These are phyloP conservation scores for Acanthiza pusilla DNA, from an alignment of 2,797 vertebrate genomes.

Conservation along the genomic window DNA sequence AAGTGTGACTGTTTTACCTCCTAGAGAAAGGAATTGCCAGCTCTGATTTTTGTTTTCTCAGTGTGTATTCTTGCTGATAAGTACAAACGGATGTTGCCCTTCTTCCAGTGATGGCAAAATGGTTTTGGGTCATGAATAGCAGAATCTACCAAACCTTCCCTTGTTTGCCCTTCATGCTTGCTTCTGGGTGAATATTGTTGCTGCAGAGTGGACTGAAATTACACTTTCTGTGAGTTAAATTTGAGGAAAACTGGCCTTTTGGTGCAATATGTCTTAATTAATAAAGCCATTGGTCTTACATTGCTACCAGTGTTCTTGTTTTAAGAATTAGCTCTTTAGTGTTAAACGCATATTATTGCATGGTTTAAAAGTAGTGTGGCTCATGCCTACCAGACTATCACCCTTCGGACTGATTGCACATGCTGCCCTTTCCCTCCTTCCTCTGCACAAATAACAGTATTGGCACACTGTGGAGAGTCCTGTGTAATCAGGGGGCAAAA, in stretches of 20 bases:
- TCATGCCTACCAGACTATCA: not conserved
- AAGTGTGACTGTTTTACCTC: not conserved
- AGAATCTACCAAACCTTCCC: not conserved
- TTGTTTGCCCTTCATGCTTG: not conserved
- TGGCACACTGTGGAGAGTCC: not conserved
- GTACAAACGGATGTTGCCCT: not conserved
- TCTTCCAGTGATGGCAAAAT: not conserved
- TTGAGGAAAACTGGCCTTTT: not conserved
- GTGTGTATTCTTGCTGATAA: not conserved
- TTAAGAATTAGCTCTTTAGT: not conserved
- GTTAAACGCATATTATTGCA: not conserved
- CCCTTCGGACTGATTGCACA: not conserved
- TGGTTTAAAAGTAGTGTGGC: not conserved
- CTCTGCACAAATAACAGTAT: not conserved
- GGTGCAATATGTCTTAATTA: not conserved
- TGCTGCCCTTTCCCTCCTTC: not conserved
- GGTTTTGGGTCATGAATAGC: not conserved
- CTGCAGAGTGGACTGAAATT: not conserved
- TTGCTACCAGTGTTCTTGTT: not conserved
- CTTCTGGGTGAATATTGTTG: not conserved
- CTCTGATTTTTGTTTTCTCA: not conserved
- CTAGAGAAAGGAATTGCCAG: not conserved
- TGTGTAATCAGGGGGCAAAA: not conserved
- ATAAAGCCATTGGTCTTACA: not conserved
- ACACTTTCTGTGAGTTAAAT: not conserved